A percentile compares a stretch with the other conserved stretches of the same genome.
Conservation (phyloP, 2,797 vertebrate species). For the Sitta carolinensis region DNA sequence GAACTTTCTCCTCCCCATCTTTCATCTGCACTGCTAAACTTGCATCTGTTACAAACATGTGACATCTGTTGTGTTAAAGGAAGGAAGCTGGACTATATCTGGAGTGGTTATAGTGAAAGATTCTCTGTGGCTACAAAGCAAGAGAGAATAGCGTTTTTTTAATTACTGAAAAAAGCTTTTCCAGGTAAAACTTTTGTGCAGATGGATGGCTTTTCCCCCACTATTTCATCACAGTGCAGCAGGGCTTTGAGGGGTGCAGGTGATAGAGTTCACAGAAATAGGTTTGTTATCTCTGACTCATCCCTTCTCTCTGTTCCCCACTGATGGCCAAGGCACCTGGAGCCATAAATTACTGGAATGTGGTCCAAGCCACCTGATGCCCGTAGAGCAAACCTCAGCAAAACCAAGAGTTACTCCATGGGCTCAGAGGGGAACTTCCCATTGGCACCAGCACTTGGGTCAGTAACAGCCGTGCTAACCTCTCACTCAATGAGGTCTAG, state of each 20-base stretch:
- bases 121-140: background rate
- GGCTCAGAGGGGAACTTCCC: background rate
- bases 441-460: background rate
- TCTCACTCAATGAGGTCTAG: background rate
- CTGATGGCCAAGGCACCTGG: accelerated
- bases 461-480: background rate
- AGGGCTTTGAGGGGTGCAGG: background rate
- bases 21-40: slow-evolving; percentile 40
- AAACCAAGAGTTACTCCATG: background rate
- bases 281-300: background rate
- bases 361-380: background rate
- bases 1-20: slow-evolving; percentile 55
- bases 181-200: background rate
- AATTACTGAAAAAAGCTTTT: background rate
- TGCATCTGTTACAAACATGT: background rate
- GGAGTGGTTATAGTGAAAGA: slow-evolving; percentile 42
- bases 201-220: background rate
- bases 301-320: background rate
- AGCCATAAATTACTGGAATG: background rate
- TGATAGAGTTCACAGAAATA: background rate
- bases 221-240: background rate
- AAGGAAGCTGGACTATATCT: slow-evolving; percentile 55
- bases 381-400: background rate
- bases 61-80: slow-evolving; percentile 49
- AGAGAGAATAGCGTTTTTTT: background rate